phyloP scores from a whole-genome alignment of 2,888 invertebrate genomes.

The Phrixothrix hirtus region DNA sequence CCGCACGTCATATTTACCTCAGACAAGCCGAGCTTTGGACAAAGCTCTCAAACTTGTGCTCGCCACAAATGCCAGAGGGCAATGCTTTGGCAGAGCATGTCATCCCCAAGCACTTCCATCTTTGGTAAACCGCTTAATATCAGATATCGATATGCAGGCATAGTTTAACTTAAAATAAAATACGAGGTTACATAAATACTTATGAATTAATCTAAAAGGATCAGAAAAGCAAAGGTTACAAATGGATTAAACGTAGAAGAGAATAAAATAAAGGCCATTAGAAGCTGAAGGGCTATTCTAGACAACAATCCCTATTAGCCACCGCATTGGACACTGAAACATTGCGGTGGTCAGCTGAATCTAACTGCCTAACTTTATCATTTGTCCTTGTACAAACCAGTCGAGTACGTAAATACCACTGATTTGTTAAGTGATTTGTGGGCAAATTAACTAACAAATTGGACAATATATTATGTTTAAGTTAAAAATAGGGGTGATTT shows the following conservation, averaged over 20 bases:
- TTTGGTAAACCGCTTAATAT: slow-evolving; percentile 15
- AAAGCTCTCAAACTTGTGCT: slow-evolving; percentile 37
- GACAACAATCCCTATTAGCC: slow-evolving; percentile 19
- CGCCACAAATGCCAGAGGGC: slow-evolving; percentile 37
- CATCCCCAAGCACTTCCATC: slow-evolving; percentile 33
- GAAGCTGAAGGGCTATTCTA: slow-evolving; percentile 13
- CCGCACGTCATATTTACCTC: slow-evolving; percentile 36
- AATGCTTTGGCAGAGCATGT: slow-evolving; percentile 35
- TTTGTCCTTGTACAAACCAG: slow-evolving; percentile 31
- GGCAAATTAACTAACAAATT: slow-evolving; percentile 45
- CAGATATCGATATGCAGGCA: slow-evolving; percentile 21
- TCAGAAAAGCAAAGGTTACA: no score
- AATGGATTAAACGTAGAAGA: no score
- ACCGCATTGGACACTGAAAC: slow-evolving; percentile 44
- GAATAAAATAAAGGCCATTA: slow-evolving; percentile 1
- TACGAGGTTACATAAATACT: no score
- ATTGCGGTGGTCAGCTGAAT: slow-evolving; percentile 50
- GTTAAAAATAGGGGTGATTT: no score
- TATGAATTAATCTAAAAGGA: no score
- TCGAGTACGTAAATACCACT: slow-evolving; percentile 42
- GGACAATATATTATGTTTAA: slow-evolving; percentile 15
- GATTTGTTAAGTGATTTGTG: slow-evolving; percentile 50
- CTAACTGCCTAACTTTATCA: slow-evolving; percentile 51
- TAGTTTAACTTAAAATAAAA: no score
- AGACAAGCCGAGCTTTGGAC: slow-evolving; percentile 36